Percentiles rank a stretch among this genome's conserved stretches.
These are phyloP conservation scores for Hyperopisus bebe DNA, from an alignment of 2,113 vertebrate genomes.

Conservation along the genomic window DNA sequence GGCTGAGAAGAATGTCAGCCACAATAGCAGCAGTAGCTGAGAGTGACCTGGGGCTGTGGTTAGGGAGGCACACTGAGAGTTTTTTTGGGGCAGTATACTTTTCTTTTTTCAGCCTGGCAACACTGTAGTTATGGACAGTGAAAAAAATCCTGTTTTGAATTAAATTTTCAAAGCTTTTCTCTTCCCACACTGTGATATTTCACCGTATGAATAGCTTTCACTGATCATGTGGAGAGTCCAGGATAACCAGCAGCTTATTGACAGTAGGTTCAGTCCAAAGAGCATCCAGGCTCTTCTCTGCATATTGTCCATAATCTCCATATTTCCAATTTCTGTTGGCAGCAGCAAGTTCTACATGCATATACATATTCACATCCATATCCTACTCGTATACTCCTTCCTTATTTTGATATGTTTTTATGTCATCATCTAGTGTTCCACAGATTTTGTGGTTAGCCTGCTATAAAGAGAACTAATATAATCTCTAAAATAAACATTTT, in stretches of 20 bases:
- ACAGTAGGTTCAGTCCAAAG: neutral
- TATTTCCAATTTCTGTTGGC: neutral
- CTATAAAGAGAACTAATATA: constrained; percentile 35
- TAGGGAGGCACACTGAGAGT: neutral
- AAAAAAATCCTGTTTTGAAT: neutral
- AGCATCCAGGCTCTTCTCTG: constrained; percentile 1
- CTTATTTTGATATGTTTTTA: neutral
- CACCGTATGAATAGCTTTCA: neutral
- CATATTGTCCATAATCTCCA: neutral
- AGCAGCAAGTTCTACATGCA: neutral
- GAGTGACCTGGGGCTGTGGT: too few species aligned
- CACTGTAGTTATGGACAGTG: neutral
- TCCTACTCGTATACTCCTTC: neutral
- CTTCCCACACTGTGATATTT: constrained; percentile 4
- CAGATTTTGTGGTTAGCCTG: neutral
- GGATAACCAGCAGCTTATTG: neutral
- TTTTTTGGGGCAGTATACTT: neutral
- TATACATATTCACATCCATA: neutral
- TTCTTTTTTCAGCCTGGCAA: neutral
- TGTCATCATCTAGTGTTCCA: constrained; percentile 24
- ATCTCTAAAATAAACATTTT: constrained; percentile 50
- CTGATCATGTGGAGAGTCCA: neutral
- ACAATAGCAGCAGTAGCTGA: neutral
- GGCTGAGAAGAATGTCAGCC: neutral
- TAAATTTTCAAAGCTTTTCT: neutral